Evolutionary conservation across 2,113 vertebrate species (phyloP), one percentile per base, ranked within the genome.

Genomic region (Scortum barcoo): DNA sequence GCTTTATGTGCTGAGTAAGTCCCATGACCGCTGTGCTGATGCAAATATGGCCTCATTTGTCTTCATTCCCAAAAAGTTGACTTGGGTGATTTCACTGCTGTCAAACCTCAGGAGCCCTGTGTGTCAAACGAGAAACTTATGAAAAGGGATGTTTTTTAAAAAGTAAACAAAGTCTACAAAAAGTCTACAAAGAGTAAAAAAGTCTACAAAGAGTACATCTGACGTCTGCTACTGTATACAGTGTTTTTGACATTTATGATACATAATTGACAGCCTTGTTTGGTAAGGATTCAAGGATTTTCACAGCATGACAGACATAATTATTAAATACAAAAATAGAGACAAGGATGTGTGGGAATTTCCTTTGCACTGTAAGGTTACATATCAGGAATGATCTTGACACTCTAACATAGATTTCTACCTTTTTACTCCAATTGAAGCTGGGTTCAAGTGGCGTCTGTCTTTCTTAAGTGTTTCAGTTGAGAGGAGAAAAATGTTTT

Each of bases 1-100:
- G n/a, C 51, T 63, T 86, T 63, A 70, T 72, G 69, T 68, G 65
- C 57, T 61, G 40, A 70, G 33, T 48, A 84, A 77, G 60, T 74
- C 63, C 28, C 51, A 48, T 68, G 57, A 83, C 24, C 2, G 2
- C 68, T 76, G 56, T 20, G 24, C 2, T 20, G 28, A 53, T 46
- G 26, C 54, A 83, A 69, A 85, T 36, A 74, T 12, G 3, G 36
- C 26, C 60, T 11, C 6, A 57, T 74, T 65, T 56, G 10, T 67
- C 61, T 30, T 51, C 20, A 58, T 81, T 81, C 8, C 51, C 75
- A 20, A 53, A 74, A 84, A 65, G 48, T 54, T 81, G 42, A 36
- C 80, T 77, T 69, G 46, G 22, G 46, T 50, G 38, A 75, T 63
- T 60, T 51, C 58, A 65, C 24, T 13, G 3, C 28, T 42, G 76